Base-by-base conservation (phyloP, 2,797 vertebrate species). In the Eleutherodactylus coqui region DNA sequence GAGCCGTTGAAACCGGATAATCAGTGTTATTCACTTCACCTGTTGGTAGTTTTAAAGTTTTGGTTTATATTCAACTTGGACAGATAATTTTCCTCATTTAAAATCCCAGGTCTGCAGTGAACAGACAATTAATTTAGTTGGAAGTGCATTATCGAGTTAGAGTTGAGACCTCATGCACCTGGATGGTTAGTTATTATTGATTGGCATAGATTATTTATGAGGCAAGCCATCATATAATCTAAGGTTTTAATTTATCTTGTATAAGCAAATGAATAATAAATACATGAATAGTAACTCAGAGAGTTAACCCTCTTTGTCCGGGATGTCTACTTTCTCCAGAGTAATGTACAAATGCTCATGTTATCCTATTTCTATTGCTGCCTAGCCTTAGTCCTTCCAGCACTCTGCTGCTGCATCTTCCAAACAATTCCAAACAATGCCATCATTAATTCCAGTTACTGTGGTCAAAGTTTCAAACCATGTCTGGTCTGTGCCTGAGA, bases 241-340 rank as follows among this genome's bases (percentile, higher is more conserved):
- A 2, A 70, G 55, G 36, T n/a, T 70, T 38, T 70, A 41, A 70
- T 70, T 70, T 41, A 24, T 24, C 21, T 11, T 41, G 24, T 70
- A 70, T 21, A 70, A 41, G 41, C 67, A 24, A 70, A 24, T 70
- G 21, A 70, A 70, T 70, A 70, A 70, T 70, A 21, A 70, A 70
- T n/a, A n/a, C n/a, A n/a, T 41, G 62, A 41, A 70, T 70, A 24
- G 36, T 41, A 41, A 24, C 36, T 10, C 34, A 10, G 64, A 36
- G 6, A 38, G 3, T 38, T 69, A 69, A 69, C 34, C 0, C 16
- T 69, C 14, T 21, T 9, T 69, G 8, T 34, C 62, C 14, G 17
- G 58, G 58, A 62, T 32, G 58, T 29, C 58, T 62, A 62, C 58
- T 62, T 62, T 62, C 27, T 7, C 1, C 60, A 55, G n/a, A n/a